Base-by-base conservation (phyloP, 2,888 invertebrate species). In the Troilus luridus region DNA sequence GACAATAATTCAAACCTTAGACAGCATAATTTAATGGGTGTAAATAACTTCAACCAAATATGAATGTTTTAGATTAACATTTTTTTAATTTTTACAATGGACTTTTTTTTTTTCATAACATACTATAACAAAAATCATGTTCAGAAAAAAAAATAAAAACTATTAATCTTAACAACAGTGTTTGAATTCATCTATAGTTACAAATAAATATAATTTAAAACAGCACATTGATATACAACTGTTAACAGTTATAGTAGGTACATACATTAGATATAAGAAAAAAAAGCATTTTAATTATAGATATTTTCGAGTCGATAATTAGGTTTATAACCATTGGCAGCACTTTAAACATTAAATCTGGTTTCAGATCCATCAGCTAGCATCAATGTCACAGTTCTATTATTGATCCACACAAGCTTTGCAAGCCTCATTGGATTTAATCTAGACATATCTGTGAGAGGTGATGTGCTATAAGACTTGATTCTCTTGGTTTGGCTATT, bases 401-500 rank as follows among this genome's bases (percentile, higher is more conserved):
- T 97, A 94, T 98, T 98, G 92, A 98, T 98, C 99, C 99, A 99
- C 56, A 99, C 98, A 54, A 99, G 96, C 90, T 98, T 96, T 10
- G 99, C 99, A 92, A 98, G 95, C 67, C 98, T 96, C 95, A 98
- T 97, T 1, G 98, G 98, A 95, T 98, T 98, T 89, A 98, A 95
- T 0, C 98, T 95, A 0, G 97, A 96, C 60, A 98, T 97, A 94
- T 98, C 98, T 17, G 98, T 98, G 94, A 98, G 97, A 0, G 98
- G 98, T 10, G 98, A 97, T 0, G 98, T 98, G 93, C 98, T 98
- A 95, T 98, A 98, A 89, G 98, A 98, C 94, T 99, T 98, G 81
- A 99, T 97, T 95, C 99, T 99, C 92, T 98, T 97, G 0, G 99
- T 99, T 95, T 99, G 99, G 10, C 98, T 98, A 93, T 99, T 98